These are phyloP conservation scores for Sitobion miscanthi DNA, from an alignment of 1,140 invertebrate species.

Conservation along the genomic window DNA sequence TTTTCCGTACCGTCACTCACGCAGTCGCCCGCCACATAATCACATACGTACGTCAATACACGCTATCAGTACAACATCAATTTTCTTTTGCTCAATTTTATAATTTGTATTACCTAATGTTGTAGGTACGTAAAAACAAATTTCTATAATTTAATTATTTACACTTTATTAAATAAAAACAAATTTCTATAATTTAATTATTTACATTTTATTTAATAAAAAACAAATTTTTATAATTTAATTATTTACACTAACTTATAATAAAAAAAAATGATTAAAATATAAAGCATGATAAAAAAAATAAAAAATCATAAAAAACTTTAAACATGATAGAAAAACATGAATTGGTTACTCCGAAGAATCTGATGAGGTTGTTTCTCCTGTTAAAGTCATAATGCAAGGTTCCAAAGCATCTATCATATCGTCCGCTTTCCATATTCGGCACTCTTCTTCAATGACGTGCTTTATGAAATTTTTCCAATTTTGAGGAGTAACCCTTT, in stretches of 20 bases:
- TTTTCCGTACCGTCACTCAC: background rate
- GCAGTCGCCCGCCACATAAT: background rate
- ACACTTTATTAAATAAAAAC: background rate
- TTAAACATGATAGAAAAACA: too few species aligned
- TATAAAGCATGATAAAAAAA: too few species aligned
- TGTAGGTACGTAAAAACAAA: conserved; percentile 30
- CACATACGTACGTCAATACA: conserved; percentile 51
- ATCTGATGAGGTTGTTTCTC: background rate
- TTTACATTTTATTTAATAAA: background rate
- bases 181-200: too few species aligned
- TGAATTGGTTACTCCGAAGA: background rate
- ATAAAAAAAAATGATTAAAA: too few species aligned
- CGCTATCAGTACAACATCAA: background rate
- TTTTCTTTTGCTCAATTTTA: background rate
- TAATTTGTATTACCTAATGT: conserved; percentile 5
- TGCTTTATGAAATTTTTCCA: background rate
- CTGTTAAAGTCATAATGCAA: background rate
- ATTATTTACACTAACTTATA: too few species aligned
- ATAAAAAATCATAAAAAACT: too few species aligned
- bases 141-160: conserved; percentile 26
- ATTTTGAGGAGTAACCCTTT: background rate
- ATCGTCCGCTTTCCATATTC: background rate
- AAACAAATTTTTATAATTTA: too few species aligned
- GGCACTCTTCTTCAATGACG: background rate
- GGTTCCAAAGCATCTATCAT: background rate